Conservation (phyloP, 2,888 invertebrate genomes). For the Ganaspis brasiliensis region DNA sequence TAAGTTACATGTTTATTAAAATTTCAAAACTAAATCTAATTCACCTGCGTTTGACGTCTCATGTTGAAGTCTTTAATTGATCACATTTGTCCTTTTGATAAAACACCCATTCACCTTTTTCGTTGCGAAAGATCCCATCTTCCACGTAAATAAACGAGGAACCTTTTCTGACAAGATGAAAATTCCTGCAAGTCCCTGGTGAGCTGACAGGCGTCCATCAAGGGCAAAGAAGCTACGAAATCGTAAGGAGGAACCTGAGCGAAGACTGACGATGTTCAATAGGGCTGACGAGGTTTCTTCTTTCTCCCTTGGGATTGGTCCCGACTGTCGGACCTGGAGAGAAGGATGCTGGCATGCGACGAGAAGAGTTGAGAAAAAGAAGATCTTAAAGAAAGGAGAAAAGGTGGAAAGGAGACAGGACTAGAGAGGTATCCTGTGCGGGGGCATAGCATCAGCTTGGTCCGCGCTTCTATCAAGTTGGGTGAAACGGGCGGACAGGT, state of each 20-base stretch:
- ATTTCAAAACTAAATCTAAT: no score
- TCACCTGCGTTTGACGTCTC: no score
- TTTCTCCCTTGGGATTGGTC: slow-evolving; percentile 65
- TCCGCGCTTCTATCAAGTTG: slow-evolving; percentile 79
- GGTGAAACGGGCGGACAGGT: slow-evolving; percentile 80
- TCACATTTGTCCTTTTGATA: no score
- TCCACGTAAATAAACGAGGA: no score
- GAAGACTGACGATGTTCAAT: slow-evolving; percentile 52
- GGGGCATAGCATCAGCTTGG: slow-evolving; percentile 74
- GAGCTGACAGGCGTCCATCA: slow-evolving; percentile 60
- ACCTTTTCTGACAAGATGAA: slow-evolving; percentile 15
- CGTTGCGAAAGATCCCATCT: no score
- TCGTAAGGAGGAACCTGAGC: slow-evolving; percentile 32
- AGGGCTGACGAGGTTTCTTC: slow-evolving; percentile 63
- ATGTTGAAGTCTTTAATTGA: no score
- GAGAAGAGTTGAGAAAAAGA: slow-evolving; percentile 54
- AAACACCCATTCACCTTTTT: no score
- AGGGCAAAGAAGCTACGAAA: slow-evolving; percentile 51
- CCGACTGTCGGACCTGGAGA: slow-evolving; percentile 53
- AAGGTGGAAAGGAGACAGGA: slow-evolving; percentile 50
- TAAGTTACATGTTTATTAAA: no score
- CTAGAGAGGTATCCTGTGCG: slow-evolving; percentile 52
- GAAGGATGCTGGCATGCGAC: slow-evolving; percentile 53
- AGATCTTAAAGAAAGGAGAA: slow-evolving; percentile 44
- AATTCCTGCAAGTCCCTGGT: slow-evolving; percentile 49